Base-by-base conservation (phyloP, 2,797 vertebrate genomes). In the Tolypeutes matacus region DNA sequence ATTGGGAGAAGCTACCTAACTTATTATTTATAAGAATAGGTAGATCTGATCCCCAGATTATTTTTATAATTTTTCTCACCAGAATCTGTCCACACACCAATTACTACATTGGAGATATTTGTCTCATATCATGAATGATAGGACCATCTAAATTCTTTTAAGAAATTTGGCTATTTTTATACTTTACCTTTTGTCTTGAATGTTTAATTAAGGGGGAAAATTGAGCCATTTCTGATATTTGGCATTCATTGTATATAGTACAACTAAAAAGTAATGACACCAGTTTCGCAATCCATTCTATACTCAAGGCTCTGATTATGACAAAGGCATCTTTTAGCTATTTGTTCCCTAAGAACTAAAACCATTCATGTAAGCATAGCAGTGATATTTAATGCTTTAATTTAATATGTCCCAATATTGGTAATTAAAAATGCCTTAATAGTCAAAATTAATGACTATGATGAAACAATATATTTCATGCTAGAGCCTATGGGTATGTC, bases 341-440 rank as follows among this genome's bases (percentile, higher is more conserved):
- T 94, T 92, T 96, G 23, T 70, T 86, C 12, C 31, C 34, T 90
- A 42, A 39, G 31, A 76, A 56, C 75, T 85, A 76, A 87, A 94
- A 90, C 69, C 72, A 14, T 91, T 4, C 3, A 77, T 72, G 77
- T 83, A 81, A 86, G 20, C 49, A 64, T 69, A 31, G 42, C 80
- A 62, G 49, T 89, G 36, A 29, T 86, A 91, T 80, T 93, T 95
- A 67, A 49, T 39, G 76, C 31, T 76, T 1, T 82, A 82, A 90
- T 91, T 87, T 81, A 81, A 80, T 90, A 81, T 94, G 25, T 75
- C 46, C 36, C 5, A 36, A 70, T 60, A 36, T 85, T 29, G 82
- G 29, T 89, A 82, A 83, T 85, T 89, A 64, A 73, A 86, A 89
- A 46, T 92, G 14, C 51, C 31, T 65, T 85, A 60, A 17, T 88